Evolutionary conservation across 2,888 invertebrate species (phyloP).

Genomic region (Idaea aversata): DNA sequence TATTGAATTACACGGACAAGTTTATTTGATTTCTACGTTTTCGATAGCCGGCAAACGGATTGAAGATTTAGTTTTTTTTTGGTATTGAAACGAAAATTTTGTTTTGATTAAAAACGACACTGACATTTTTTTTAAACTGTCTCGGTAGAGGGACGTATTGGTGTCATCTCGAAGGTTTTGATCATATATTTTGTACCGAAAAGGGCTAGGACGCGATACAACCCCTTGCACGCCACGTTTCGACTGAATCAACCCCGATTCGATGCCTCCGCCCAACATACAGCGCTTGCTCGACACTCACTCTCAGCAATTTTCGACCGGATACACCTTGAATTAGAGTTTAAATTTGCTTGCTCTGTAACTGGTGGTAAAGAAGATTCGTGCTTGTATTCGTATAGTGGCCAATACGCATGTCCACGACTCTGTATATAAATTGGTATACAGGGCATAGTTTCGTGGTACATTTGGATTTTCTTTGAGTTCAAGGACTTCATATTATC

Average conservation of each 20-base stretch:
- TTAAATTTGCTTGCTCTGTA: conserved; percentile 37
- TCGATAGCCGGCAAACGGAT: conserved; percentile 53
- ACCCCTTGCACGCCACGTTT: conserved; percentile 69
- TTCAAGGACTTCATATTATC: conserved; percentile 75
- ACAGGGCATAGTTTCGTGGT: conserved; percentile 74
- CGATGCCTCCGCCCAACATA: conserved; percentile 79
- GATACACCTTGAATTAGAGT: conserved; percentile 35
- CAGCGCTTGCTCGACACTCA: conserved; percentile 69
- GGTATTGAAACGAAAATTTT: conserved; percentile 15
- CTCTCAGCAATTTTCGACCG: conserved; percentile 39
- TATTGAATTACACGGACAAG: background rate
- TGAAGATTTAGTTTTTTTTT: conserved; percentile 22
- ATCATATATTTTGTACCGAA: conserved; percentile 62
- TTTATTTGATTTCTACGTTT: conserved; percentile 31
- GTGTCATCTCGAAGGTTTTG: conserved; percentile 69
- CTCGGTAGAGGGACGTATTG: conserved; percentile 50
- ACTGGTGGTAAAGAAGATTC: conserved; percentile 68
- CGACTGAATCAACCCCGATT: conserved; percentile 76
- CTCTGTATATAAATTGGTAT: conserved; percentile 70
- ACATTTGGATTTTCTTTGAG: conserved; percentile 74
- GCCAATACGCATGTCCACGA: conserved; percentile 80
- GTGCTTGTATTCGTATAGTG: conserved; percentile 71
- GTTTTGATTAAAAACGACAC: conserved; percentile 34
- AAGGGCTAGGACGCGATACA: conserved; percentile 61
- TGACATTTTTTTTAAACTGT: conserved; percentile 46